These are phyloP conservation scores for Anolis carolinensis DNA, from an alignment of 2,113 vertebrate genomes.

Conservation along the genomic window DNA sequence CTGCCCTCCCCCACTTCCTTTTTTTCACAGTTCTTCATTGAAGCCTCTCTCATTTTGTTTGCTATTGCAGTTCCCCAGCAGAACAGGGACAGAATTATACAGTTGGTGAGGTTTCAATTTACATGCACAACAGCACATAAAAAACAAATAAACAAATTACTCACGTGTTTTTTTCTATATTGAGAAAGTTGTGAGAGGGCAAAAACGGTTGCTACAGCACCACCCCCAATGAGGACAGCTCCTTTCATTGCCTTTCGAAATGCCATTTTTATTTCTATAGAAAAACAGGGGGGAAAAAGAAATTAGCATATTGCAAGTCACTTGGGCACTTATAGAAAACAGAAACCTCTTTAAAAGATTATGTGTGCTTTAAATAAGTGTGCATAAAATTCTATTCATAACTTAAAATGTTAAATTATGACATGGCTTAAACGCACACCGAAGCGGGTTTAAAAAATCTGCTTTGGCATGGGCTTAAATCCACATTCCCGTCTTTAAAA, in stretches of 20 bases:
- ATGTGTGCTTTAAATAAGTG: background rate
- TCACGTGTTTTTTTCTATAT: constrained; percentile 89
- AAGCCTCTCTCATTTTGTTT: background rate
- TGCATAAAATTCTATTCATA: background rate
- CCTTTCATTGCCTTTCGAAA: constrained; percentile 89
- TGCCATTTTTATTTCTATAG: constrained; percentile 84
- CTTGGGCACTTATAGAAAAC: constrained; percentile 38
- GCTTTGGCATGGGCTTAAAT: too few relatives aligned
- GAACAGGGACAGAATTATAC: background rate
- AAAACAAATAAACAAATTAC: constrained; percentile 59
- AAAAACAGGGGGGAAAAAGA: constrained; percentile 35
- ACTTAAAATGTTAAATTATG: background rate
- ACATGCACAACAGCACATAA: constrained; percentile 43
- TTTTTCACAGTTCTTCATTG: background rate
- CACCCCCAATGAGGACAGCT: constrained; percentile 84
- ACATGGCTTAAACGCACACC: too few relatives aligned
- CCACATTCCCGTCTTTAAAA: too few relatives aligned
- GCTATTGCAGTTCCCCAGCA: too few relatives aligned
- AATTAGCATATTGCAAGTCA: constrained; percentile 47
- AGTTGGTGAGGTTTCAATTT: constrained; percentile 33
- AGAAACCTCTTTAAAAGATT: background rate
- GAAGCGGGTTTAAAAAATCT: too few relatives aligned
- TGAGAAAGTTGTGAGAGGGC: constrained; percentile 91
- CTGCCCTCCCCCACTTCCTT: background rate
- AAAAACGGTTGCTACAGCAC: constrained; percentile 83